A percentile compares a stretch with the other conserved stretches of the same genome.
Evolutionary conservation across 2,797 vertebrate genomes (phyloP).

Genomic region (Psittacula derbiana): DNA sequence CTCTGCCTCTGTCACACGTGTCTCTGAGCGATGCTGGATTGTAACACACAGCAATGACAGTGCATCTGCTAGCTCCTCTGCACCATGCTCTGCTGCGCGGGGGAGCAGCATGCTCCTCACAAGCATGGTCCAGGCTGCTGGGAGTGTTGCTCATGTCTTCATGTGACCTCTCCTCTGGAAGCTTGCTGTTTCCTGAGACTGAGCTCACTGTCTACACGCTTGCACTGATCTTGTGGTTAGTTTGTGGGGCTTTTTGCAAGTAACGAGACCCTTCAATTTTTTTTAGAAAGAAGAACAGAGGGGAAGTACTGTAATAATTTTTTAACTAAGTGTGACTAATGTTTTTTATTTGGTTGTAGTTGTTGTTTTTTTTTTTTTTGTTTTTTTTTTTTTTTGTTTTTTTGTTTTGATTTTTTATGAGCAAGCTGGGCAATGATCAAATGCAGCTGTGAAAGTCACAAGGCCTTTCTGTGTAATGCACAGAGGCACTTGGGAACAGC

Average conservation of each 20-base stretch:
- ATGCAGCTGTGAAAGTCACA: not conserved
- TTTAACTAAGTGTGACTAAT: not conserved
- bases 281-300: not conserved
- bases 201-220: not conserved
- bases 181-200: not conserved
- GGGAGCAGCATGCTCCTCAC: not conserved
- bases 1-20: accelerated
- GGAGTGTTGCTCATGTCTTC: not conserved
- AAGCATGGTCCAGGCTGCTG: not conserved
- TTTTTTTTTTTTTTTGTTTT: not conserved
- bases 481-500: not conserved
- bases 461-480: not conserved
- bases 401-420: not conserved
- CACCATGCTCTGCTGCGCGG: not conserved
- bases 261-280: not conserved
- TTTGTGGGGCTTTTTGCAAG: accelerated
- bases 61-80: accelerated
- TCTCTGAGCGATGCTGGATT: not conserved
- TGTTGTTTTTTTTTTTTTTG: not conserved
- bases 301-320: not conserved
- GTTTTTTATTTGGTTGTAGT: not conserved
- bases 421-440: not conserved
- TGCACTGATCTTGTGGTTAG: not conserved
- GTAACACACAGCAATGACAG: accelerated
- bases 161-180: not conserved